phyloP scores from a whole-genome alignment of 1,140 invertebrate genomes.

The Spodoptera frugiperda region DNA sequence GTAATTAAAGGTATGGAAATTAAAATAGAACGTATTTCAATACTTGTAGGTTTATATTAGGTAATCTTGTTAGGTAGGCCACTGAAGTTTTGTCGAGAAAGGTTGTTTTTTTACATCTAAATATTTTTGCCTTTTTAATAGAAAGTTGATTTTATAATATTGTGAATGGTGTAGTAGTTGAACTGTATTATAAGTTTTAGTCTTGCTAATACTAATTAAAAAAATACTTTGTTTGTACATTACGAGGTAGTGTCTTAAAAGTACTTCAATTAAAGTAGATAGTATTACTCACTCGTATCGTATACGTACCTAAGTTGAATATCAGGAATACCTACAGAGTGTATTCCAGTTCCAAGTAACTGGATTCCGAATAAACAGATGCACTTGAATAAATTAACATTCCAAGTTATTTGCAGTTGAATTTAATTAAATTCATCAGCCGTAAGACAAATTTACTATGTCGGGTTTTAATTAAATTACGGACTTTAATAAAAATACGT shows the following conservation, averaged over 20 bases:
- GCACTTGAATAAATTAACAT: constrained; percentile 6
- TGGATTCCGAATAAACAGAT: not conserved
- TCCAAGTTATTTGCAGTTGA: not conserved
- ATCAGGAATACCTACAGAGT: not conserved
- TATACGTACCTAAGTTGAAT: too few species aligned
- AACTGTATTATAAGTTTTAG: too few species aligned
- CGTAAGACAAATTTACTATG: not conserved
- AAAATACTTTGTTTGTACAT: too few species aligned
- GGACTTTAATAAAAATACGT: too few species aligned
- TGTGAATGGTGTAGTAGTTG: too few species aligned
- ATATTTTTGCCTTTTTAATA: too few species aligned
- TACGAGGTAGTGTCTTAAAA: too few species aligned
- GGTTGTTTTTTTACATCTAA: too few species aligned
- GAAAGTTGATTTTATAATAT: too few species aligned
- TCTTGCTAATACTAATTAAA: too few species aligned
- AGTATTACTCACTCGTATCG: too few species aligned
- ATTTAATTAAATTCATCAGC: constrained; percentile 12
- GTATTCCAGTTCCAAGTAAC: not conserved
- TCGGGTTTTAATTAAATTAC: not conserved
- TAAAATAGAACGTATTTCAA: constrained; percentile 4
- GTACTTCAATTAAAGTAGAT: too few species aligned
- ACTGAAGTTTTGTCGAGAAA: not conserved
- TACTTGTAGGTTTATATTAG: constrained; percentile 8
- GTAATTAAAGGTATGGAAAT: constrained; percentile 19
- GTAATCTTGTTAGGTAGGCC: not conserved